Conservation (phyloP, 2,113 vertebrate genomes). For the Apodemus sylvaticus region DNA sequence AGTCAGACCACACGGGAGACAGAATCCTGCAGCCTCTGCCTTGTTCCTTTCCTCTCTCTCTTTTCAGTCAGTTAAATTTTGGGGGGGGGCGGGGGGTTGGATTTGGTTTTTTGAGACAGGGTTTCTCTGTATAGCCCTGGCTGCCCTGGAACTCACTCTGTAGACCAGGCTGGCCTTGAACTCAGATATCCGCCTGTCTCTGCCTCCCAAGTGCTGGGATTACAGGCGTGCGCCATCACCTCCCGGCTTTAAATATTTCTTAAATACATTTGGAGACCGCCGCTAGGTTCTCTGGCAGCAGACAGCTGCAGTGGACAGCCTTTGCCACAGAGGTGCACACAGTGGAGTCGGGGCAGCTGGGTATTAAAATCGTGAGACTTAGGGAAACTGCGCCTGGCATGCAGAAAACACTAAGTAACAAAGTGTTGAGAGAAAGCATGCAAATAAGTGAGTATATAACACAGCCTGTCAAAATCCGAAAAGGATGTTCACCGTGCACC, state of each 20-base stretch:
- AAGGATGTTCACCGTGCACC: too few relatives aligned
- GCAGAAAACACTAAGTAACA: not conserved
- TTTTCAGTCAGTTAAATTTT: not conserved
- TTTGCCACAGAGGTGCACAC: not conserved
- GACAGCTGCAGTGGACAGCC: not conserved
- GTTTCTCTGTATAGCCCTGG: too few relatives aligned
- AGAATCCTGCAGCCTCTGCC: not conserved
- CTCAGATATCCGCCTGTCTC: too few relatives aligned
- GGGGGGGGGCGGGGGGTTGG: too few relatives aligned
- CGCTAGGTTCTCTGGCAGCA: not conserved
- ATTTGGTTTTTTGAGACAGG: too few relatives aligned
- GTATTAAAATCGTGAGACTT: not conserved
- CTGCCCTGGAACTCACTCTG: too few relatives aligned
- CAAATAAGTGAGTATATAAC: not conserved
- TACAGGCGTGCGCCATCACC: too few relatives aligned
- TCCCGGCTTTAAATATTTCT: too few relatives aligned
- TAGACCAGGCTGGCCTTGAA: too few relatives aligned
- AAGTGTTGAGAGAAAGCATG: not conserved
- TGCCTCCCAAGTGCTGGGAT: too few relatives aligned
- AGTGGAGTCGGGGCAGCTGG: not conserved
- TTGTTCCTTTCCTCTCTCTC: slow-evolving; percentile 6
- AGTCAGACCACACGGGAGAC: slow-evolving; percentile 8
- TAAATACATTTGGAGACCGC: not conserved
- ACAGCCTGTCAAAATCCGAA: not conserved
- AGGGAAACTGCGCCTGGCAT: not conserved